Evolutionary conservation across 2,888 invertebrate genomes (phyloP).

Genomic region (Pseudococcus jackbeardsleyi): DNA sequence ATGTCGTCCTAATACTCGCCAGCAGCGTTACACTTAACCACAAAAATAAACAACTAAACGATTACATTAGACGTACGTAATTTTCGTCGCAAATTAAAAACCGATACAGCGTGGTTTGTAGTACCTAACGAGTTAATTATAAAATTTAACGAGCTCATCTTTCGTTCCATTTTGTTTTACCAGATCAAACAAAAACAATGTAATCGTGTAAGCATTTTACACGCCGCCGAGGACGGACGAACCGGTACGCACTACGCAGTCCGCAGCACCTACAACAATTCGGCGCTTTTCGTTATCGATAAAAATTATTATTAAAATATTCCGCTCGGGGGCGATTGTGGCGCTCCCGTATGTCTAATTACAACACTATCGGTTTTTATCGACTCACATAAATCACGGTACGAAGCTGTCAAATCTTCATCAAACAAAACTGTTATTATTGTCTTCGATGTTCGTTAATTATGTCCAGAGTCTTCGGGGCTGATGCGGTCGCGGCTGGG

Average conservation of each 20-base stretch:
- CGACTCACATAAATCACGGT: conserved; percentile 58
- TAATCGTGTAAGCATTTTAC: neutral
- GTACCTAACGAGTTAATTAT: conserved; percentile 30
- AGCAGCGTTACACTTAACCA: conserved; percentile 3
- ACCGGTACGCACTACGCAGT: neutral
- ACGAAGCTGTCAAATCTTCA: conserved; percentile 64
- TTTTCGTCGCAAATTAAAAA: conserved; percentile 31
- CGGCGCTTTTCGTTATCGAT: conserved; percentile 11
- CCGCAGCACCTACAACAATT: neutral
- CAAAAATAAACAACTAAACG: conserved; percentile 26
- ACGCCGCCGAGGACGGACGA: neutral
- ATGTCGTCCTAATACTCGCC: neutral
- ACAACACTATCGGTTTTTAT: conserved; percentile 60
- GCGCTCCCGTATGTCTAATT: conserved; percentile 58
- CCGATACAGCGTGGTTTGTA: neutral
- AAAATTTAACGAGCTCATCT: conserved; percentile 52
- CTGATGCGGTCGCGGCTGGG: neutral
- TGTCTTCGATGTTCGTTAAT: conserved; percentile 56
- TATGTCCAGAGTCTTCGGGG: conserved; percentile 52
- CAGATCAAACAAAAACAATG: neutral
- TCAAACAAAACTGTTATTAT: conserved; percentile 63
- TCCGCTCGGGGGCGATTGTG: conserved; percentile 38
- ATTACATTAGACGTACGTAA: conserved; percentile 9
- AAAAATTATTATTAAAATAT: conserved; percentile 32
- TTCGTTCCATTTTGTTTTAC: neutral